Evolutionary conservation across 23 tunicate species (phyloP).

Genomic region (Ciona savignyi): DNA sequence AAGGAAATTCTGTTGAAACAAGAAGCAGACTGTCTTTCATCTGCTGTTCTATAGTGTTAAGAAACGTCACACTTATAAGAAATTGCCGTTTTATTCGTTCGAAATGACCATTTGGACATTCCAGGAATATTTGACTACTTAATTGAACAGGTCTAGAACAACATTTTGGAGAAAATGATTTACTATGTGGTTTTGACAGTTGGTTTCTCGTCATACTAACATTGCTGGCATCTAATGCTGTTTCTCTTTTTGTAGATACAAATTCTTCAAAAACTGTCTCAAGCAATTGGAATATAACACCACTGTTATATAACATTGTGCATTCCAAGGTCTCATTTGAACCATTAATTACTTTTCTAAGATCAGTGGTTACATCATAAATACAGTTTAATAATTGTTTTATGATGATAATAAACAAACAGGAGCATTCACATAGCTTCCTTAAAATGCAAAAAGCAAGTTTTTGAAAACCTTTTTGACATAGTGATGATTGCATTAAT

Average conservation of each 20-base stretch:
- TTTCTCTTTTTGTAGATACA: not conserved
- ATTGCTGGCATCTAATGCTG: not conserved
- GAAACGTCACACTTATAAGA: not conserved
- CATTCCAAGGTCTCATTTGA: not conserved
- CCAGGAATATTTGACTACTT: too few relatives aligned
- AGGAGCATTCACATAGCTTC: not conserved
- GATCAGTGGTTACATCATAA: not conserved
- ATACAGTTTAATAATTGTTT: not conserved
- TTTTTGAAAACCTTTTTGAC: not conserved
- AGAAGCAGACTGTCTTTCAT: not conserved
- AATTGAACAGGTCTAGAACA: too few relatives aligned
- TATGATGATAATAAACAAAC: not conserved
- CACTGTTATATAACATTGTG: not conserved
- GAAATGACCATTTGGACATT: not conserved
- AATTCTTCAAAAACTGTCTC: not conserved
- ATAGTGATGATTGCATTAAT: not conserved
- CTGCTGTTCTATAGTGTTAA: not conserved
- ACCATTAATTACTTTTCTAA: not conserved
- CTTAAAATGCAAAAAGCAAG: not conserved
- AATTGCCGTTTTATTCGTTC: not conserved
- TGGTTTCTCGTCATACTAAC: not conserved
- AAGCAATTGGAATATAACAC: not conserved
- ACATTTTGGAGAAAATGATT: too few relatives aligned
- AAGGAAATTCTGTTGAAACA: not conserved
- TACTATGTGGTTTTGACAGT: not conserved